phyloP scores from a whole-genome alignment of 1,140 invertebrate species.

The Cherax quadricarinatus region DNA sequence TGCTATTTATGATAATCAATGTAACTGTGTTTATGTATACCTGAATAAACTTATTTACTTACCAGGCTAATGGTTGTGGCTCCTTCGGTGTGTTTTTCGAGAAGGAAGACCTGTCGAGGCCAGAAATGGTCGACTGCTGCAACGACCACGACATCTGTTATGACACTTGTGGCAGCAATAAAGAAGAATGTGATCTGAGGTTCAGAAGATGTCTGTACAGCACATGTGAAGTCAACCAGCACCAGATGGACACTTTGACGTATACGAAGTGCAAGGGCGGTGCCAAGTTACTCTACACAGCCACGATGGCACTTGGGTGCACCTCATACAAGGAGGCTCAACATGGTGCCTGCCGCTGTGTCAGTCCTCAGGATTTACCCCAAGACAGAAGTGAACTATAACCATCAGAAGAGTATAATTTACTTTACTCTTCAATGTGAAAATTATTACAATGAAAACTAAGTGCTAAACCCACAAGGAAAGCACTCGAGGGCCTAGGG shows the following conservation, averaged over 20 bases:
- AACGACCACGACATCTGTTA: slow-evolving; percentile 92
- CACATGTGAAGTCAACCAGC: slow-evolving; percentile 83
- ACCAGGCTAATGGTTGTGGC: slow-evolving; percentile 86
- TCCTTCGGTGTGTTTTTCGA: slow-evolving; percentile 84
- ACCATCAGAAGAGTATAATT: not conserved
- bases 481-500: no score
- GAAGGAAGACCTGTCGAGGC: slow-evolving; percentile 85
- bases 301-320: slow-evolving; percentile 88
- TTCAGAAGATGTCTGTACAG: slow-evolving; percentile 91
- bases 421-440: no score
- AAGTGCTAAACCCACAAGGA: no score
- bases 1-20: no score
- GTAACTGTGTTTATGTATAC: no score
- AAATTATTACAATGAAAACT: no score
- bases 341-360: slow-evolving; percentile 86
- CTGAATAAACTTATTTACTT: no score
- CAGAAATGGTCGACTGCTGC: slow-evolving; percentile 90
- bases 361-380: slow-evolving; percentile 8
- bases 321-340: slow-evolving; percentile 90
- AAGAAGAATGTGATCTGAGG: slow-evolving; percentile 90
- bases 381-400: slow-evolving; percentile 17
- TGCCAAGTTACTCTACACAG: slow-evolving; percentile 89
- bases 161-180: slow-evolving; percentile 90
- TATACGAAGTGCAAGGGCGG: slow-evolving; percentile 86
- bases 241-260: slow-evolving; percentile 62